These are phyloP conservation scores for Periplaneta americana DNA, from an alignment of 1,140 invertebrate species.

Conservation along the genomic window DNA sequence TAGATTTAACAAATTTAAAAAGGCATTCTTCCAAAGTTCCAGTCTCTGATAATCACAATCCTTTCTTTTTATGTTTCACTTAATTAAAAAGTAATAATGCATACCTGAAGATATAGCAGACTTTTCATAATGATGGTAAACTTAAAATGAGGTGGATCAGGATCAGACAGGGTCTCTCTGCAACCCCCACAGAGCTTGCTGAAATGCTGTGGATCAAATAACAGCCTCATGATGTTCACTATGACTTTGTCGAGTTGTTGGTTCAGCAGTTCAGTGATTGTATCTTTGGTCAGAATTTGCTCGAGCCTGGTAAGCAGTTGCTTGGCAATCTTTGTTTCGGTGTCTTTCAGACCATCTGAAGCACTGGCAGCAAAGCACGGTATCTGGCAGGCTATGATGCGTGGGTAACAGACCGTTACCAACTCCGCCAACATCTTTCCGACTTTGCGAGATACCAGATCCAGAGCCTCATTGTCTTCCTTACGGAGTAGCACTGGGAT, in stretches of 20 bases:
- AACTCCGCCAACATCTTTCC: not conserved
- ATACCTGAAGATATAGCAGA: not conserved
- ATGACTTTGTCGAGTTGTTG: constrained; percentile 32
- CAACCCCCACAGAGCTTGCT: constrained; percentile 23
- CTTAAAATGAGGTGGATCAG: constrained; percentile 29
- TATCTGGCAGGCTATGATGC: not conserved
- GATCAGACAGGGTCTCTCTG: constrained; percentile 19
- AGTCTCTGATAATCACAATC: too few species aligned
- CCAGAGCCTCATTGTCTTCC: not conserved
- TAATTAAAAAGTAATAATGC: too few species aligned
- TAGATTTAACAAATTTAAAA: too few species aligned
- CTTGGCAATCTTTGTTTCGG: not conserved
- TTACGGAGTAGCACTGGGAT: not conserved
- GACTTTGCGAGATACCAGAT: not conserved
- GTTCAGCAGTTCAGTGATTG: constrained; percentile 21
- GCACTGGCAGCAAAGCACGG: not conserved
- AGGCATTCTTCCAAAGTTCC: too few species aligned
- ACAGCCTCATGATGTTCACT: constrained; percentile 27
- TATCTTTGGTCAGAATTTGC: not conserved
- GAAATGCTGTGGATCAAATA: constrained; percentile 35
- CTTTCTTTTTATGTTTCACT: too few species aligned
- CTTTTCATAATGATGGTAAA: not conserved
- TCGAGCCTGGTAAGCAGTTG: not conserved
- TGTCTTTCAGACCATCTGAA: not conserved
- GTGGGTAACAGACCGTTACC: not conserved